These are phyloP conservation scores for Aleiodes testaceus DNA, from an alignment of 2,888 invertebrate species.

Conservation along the genomic window DNA sequence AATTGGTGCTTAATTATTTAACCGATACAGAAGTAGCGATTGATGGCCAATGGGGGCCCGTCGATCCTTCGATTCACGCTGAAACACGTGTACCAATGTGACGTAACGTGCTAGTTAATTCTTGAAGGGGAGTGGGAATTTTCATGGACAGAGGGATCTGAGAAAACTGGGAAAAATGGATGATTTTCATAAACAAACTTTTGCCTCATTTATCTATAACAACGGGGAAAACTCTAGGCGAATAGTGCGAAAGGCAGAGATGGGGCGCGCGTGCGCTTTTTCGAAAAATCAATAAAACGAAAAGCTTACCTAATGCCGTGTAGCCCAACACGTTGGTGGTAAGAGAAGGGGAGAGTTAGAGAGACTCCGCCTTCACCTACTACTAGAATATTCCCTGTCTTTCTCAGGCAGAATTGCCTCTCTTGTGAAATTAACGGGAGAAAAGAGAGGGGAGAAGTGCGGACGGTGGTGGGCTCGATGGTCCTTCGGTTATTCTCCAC, in stretches of 20 bases:
- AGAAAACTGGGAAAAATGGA: neutral
- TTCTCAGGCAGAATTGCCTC: constrained; percentile 1
- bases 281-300: constrained; percentile 74
- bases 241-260: constrained; percentile 68
- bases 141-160: too few relatives aligned
- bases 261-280: constrained; percentile 72
- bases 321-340: constrained; percentile 52
- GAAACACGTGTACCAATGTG: constrained; percentile 40
- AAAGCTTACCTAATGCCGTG: constrained; percentile 72
- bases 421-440: constrained; percentile 14
- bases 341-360: constrained; percentile 53
- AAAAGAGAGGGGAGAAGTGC: constrained; percentile 54
- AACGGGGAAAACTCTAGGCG: constrained; percentile 30
- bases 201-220: too few relatives aligned
- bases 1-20: constrained; percentile 44
- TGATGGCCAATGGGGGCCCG: constrained; percentile 39
- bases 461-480: constrained; percentile 57
- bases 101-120: constrained; percentile 14
- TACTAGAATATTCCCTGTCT: constrained; percentile 44
- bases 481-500: constrained; percentile 64
- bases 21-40: constrained; percentile 35
- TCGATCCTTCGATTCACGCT: constrained; percentile 36
- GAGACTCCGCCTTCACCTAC: constrained; percentile 72
- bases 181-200: too few relatives aligned
- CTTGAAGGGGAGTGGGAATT: neutral